Percentiles rank a stretch among this genome's conserved stretches.
These are phyloP conservation scores for Propithecus deckenii DNA, from an alignment of 2,797 vertebrate genomes.

Conservation along the genomic window DNA sequence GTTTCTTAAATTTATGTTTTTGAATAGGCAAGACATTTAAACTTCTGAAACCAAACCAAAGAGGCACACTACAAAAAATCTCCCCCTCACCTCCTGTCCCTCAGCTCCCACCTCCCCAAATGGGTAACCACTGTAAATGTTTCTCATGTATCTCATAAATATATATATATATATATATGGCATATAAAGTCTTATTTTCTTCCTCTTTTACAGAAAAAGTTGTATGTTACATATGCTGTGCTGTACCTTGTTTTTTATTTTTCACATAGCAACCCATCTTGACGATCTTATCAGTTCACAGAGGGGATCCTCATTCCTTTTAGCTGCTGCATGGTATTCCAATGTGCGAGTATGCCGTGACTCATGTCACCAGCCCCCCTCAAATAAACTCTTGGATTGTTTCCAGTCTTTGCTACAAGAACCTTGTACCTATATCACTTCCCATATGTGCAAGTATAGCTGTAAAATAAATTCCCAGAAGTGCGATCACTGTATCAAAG, in stretches of 20 bases:
- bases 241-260: background rate
- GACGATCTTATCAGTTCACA: background rate
- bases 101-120: background rate
- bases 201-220: background rate
- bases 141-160: background rate
- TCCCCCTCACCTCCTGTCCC: background rate
- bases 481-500: background rate
- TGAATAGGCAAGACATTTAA: background rate
- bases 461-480: background rate
- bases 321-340: fast-evolving
- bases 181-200: background rate
- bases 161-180: background rate
- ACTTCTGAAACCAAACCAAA: constrained; percentile 8
- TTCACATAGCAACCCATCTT: background rate
- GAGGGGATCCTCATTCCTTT: background rate
- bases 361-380: background rate
- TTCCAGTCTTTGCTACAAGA: background rate
- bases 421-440: background rate
- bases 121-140: background rate
- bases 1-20: constrained; percentile 6
- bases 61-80: background rate
- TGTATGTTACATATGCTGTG: background rate
- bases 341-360: background rate
- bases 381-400: background rate
- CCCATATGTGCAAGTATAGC: background rate